These are phyloP conservation scores for Dione juno DNA, from an alignment of 2,888 invertebrate genomes.

Conservation along the genomic window DNA sequence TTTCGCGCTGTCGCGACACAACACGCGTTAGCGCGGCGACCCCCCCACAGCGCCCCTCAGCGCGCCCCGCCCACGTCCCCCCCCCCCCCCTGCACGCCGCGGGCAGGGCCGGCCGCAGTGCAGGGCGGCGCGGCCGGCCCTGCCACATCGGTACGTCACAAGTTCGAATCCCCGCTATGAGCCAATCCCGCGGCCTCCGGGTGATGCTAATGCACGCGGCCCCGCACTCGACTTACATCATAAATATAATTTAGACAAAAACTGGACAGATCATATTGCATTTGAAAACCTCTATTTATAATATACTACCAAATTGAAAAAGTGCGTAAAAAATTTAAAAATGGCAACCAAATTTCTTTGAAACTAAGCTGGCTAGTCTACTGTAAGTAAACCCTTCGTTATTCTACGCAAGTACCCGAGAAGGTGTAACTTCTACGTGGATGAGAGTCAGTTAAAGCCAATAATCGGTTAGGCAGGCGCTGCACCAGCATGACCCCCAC, in stretches of 20 bases:
- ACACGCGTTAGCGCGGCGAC: conserved; percentile 54
- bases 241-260: conserved; percentile 31
- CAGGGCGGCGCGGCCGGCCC: neutral
- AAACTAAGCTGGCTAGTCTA: conserved; percentile 26
- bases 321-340: conserved; percentile 28
- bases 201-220: conserved; percentile 42
- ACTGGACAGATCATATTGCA: conserved; percentile 1
- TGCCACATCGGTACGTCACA: neutral
- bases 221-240: conserved; percentile 4
- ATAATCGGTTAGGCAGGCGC: conserved; percentile 23
- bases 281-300: neutral
- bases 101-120: conserved; percentile 5
- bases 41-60: conserved; percentile 45
- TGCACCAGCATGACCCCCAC: conserved; percentile 61
- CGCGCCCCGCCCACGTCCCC: conserved; percentile 47
- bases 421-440: conserved; percentile 26
- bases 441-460: conserved; percentile 39
- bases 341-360: conserved; percentile 27
- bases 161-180: conserved; percentile 16
- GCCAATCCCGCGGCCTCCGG: conserved; percentile 34
- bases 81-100: conserved; percentile 32
- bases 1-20: conserved; percentile 72
- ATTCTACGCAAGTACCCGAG: conserved; percentile 23
- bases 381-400: neutral
- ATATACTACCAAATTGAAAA: neutral